A percentile compares a stretch with the other conserved stretches of the same genome.
These are phyloP conservation scores for Astreopora myriophthalma DNA, from an alignment of 64 coral and sea anemone genomes.

Conservation along the genomic window DNA sequence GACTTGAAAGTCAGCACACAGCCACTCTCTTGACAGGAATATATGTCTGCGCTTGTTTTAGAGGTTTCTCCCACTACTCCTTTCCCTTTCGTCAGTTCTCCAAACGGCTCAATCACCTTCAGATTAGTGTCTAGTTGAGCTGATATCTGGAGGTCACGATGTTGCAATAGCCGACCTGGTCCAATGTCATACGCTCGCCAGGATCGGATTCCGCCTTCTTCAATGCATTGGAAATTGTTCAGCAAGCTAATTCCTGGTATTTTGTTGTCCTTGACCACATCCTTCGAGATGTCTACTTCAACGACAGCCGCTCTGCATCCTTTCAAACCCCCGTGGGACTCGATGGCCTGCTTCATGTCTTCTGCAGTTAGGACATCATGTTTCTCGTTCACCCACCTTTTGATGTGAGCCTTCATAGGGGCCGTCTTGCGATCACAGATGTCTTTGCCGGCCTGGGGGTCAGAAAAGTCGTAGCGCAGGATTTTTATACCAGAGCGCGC, in stretches of 20 bases:
- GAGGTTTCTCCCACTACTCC: too few relatives aligned
- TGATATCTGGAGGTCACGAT: background rate
- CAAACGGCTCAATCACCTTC: background rate
- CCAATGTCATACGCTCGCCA: background rate
- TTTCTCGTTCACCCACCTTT: background rate
- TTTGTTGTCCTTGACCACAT: background rate
- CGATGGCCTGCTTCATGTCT: background rate
- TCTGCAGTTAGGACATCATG: background rate
- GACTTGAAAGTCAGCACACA: slow-evolving; percentile 19
- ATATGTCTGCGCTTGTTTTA: background rate
- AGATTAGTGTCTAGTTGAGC: background rate
- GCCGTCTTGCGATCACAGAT: background rate
- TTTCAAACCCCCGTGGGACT: background rate
- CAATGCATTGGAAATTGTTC: background rate
- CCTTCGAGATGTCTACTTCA: background rate
- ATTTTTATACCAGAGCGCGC: background rate
- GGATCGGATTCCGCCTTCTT: background rate
- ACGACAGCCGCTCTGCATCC: background rate
- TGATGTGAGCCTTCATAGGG: background rate
- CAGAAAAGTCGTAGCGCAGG: background rate
- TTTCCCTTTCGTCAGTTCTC: background rate
- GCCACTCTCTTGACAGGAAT: background rate
- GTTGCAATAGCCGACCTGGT: background rate
- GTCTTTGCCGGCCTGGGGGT: background rate
- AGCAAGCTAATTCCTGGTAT: background rate